A percentile compares a stretch with the other conserved stretches of the same genome.
These are phyloP conservation scores for Lepidurus arcticus DNA, from an alignment of 1,140 invertebrate genomes.

Conservation along the genomic window DNA sequence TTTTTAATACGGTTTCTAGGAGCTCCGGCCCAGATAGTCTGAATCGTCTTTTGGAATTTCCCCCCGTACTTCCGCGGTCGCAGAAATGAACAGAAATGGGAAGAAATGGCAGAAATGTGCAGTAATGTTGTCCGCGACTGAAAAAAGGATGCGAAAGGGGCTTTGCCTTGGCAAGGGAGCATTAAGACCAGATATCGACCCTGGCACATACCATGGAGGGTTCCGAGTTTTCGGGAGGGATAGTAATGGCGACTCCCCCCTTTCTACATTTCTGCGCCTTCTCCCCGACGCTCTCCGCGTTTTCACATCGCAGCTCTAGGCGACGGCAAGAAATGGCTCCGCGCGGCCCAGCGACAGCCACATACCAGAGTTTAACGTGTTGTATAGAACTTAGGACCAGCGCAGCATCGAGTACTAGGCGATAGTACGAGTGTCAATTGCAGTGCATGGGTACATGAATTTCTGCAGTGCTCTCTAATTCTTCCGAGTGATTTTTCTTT, in stretches of 20 bases:
- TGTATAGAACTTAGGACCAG: neutral
- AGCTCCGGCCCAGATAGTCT: too few relatives aligned
- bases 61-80: too few relatives aligned
- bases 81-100: too few relatives aligned
- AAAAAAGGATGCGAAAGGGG: neutral
- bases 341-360: neutral
- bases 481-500: neutral
- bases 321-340: neutral
- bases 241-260: neutral
- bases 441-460: constrained; percentile 4
- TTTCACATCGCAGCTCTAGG: constrained; percentile 4
- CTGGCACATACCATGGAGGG: neutral
- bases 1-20: too few relatives aligned
- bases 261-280: constrained; percentile 15
- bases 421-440: neutral
- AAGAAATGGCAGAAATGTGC: neutral
- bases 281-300: neutral
- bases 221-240: neutral
- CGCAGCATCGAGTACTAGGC: neutral
- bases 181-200: constrained; percentile 18
- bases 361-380: neutral
- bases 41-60: too few relatives aligned
- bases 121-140: neutral
- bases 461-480: neutral
- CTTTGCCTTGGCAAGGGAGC: neutral